phyloP scores from a whole-genome alignment of 2,113 vertebrate genomes.

The Cromileptes altivelis region DNA sequence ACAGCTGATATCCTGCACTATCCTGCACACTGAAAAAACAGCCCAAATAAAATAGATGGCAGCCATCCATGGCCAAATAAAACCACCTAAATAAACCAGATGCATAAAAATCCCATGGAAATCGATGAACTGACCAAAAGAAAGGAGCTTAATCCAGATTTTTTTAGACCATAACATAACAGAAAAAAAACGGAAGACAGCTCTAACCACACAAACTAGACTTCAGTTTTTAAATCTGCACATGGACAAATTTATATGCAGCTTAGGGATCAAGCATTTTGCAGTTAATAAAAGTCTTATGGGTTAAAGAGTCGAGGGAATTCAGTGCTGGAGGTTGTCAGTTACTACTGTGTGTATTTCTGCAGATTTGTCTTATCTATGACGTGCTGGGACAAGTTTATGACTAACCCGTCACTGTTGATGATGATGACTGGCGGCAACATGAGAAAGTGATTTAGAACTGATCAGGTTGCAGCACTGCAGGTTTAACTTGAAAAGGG shows the following conservation, averaged over 20 bases:
- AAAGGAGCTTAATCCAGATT: neutral
- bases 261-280: neutral
- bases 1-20: neutral
- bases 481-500: slow-evolving; percentile 1
- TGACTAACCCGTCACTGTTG: neutral
- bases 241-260: neutral
- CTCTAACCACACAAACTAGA: neutral
- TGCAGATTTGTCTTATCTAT: slow-evolving; percentile 25
- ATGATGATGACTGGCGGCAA: slow-evolving; percentile 13
- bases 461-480: neutral
- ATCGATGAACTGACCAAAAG: neutral
- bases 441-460: slow-evolving; percentile 19
- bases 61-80: neutral
- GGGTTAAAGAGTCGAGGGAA: neutral
- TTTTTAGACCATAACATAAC: neutral
- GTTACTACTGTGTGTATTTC: slow-evolving; percentile 6
- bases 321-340: slow-evolving; percentile 20
- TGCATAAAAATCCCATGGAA: neutral
- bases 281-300: neutral
- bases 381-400: slow-evolving; percentile 38
- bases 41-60: neutral
- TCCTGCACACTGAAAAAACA: neutral
- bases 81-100: neutral
- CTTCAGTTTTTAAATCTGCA: neutral
- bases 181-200: neutral